These are phyloP conservation scores for Hipparchia semele DNA, from an alignment of 2,888 invertebrate species.

Conservation along the genomic window DNA sequence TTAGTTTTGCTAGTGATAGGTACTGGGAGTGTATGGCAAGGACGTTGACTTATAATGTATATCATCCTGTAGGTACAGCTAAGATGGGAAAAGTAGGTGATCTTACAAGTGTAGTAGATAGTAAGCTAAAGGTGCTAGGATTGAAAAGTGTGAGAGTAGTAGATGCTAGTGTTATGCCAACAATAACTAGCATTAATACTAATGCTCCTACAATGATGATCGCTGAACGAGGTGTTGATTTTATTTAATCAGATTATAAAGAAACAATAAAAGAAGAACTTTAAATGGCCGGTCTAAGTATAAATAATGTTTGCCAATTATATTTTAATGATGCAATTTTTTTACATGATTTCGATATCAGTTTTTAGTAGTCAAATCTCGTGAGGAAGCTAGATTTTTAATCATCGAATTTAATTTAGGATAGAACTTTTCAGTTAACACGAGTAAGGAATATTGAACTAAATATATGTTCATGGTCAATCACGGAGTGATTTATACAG, in stretches of 20 bases:
- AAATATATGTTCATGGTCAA: no score
- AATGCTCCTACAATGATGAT: constrained; percentile 76
- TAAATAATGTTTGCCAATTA: not conserved
- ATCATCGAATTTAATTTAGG: no score
- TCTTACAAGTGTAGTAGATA: constrained; percentile 61
- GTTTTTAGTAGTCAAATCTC: no score
- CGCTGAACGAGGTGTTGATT: constrained; percentile 71
- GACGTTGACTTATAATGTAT: constrained; percentile 70
- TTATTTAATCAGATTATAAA: constrained; percentile 64
- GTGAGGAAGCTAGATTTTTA: no score
- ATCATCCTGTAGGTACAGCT: constrained; percentile 73
- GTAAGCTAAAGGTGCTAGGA: constrained; percentile 58
- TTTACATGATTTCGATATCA: no score
- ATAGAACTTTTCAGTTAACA: no score
- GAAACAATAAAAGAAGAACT: constrained; percentile 2
- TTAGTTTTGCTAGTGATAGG: constrained; percentile 58
- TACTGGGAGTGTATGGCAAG: constrained; percentile 77
- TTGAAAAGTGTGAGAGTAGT: constrained; percentile 62
- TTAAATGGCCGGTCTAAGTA: not conserved
- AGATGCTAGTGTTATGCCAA: constrained; percentile 76
- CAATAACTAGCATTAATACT: constrained; percentile 70
- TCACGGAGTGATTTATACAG: no score
- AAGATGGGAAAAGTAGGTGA: constrained; percentile 67
- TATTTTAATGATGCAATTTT: no score
- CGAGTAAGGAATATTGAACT: no score